These are phyloP conservation scores for Echinarachnius parma DNA, from an alignment of 53 echinoderm and acorn worm species.

Conservation along the genomic window DNA sequence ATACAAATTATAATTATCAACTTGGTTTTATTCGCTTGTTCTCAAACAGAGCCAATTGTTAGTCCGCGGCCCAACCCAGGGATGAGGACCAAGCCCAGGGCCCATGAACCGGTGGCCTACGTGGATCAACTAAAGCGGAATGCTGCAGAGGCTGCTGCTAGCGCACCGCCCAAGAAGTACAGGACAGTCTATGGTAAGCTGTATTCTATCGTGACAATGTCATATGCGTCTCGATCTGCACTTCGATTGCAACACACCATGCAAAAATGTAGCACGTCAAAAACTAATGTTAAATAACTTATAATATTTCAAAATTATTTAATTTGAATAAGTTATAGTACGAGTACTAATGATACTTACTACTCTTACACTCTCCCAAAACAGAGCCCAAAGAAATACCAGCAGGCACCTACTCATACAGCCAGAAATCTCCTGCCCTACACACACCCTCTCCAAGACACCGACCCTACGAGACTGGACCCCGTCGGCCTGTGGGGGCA, in stretches of 20 bases:
- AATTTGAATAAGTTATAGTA: no score
- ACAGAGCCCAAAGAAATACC: conserved; percentile 23
- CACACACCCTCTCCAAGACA: conserved; percentile 64
- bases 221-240: not conserved
- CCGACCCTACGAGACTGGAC: conserved; percentile 63
- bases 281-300: not conserved
- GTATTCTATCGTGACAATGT: not conserved
- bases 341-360: no score
- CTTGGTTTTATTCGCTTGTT: no score
- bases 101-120: conserved; percentile 60
- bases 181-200: conserved; percentile 76
- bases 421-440: conserved; percentile 66
- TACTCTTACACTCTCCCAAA: not conserved
- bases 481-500: conserved; percentile 14
- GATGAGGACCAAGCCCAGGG: conserved; percentile 57
- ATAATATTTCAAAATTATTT: not conserved
- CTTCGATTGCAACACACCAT: no score
- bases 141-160: conserved; percentile 47
- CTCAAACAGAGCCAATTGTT: conserved; percentile 72
- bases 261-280: not conserved
- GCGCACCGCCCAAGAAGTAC: conserved; percentile 43
- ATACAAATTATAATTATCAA: no score
- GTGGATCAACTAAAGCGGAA: conserved; percentile 76
- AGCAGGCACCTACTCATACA: conserved; percentile 44
- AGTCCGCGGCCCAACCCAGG: conserved; percentile 82